These are phyloP conservation scores for Thomomys bottae DNA, from an alignment of 2,113 vertebrate genomes.

Conservation along the genomic window DNA sequence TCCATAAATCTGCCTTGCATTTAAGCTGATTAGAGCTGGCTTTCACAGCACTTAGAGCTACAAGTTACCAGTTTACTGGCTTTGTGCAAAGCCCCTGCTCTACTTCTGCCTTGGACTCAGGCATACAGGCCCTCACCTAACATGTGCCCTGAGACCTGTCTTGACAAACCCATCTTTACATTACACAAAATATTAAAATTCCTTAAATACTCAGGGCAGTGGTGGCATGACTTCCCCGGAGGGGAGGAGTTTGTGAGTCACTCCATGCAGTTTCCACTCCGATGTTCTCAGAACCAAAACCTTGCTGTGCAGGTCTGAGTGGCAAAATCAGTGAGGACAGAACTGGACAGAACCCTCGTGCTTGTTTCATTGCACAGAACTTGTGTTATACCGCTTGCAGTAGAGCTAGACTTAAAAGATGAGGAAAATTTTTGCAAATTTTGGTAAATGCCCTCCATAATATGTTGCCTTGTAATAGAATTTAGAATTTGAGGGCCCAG, in stretches of 20 bases:
- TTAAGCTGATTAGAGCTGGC: neutral
- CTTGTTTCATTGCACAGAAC: neutral
- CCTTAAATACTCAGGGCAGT: neutral
- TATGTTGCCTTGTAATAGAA: neutral
- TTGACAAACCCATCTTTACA: neutral
- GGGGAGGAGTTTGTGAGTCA: neutral
- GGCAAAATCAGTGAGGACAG: too few species aligned
- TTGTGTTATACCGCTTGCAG: neutral
- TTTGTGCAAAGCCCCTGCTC: neutral
- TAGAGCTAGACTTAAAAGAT: neutral
- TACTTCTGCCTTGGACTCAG: neutral
- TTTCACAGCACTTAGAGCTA: neutral
- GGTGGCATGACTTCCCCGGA: neutral
- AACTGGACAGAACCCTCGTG: rapidly evolving
- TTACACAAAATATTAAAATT: neutral
- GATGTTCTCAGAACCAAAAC: neutral
- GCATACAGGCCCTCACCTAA: neutral
- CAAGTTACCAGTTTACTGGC: neutral
- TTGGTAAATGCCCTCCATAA: neutral
- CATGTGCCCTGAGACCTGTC: neutral
- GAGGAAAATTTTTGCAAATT: neutral
- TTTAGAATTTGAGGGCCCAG: neutral
- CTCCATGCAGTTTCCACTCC: neutral
- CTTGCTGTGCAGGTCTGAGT: neutral
- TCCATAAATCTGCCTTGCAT: neutral